Conservation (phyloP, 1,140 invertebrate species). For the Gryon sp. region DNA sequence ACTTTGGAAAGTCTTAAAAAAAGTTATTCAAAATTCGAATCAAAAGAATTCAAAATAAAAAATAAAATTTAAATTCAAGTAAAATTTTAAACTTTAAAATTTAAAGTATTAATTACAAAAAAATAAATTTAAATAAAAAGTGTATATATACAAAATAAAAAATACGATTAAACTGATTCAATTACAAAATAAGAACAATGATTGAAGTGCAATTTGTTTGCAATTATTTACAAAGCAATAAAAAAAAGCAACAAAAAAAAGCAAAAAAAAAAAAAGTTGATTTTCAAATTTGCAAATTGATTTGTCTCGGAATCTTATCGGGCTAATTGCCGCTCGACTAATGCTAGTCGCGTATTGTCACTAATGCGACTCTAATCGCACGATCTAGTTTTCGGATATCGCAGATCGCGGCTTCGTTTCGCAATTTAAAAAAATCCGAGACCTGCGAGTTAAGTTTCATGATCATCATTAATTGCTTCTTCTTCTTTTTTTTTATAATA, state of each 20-base stretch:
- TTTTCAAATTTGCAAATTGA: background rate
- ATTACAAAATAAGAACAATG: too few species aligned
- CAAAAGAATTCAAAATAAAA: background rate
- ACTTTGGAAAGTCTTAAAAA: slow-evolving; percentile 14
- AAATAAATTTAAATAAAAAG: too few species aligned
- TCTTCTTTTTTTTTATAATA: background rate
- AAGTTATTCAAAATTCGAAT: background rate
- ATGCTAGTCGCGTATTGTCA: slow-evolving; percentile 69
- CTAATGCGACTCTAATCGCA: slow-evolving; percentile 41
- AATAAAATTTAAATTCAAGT: background rate
- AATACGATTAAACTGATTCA: too few species aligned
- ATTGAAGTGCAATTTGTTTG: too few species aligned
- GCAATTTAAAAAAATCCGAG: too few species aligned
- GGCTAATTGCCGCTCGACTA: slow-evolving; percentile 55
- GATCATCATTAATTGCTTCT: slow-evolving; percentile 12
- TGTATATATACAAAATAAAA: too few species aligned
- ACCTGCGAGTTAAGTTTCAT: too few species aligned
- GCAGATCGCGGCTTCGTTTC: slow-evolving; percentile 1
- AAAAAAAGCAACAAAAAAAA: background rate
- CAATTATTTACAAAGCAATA: slow-evolving; percentile 22
- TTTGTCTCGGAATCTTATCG: slow-evolving; percentile 44
- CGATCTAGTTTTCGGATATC: slow-evolving; percentile 24
- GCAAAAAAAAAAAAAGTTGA: too few species aligned
- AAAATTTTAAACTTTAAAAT: too few species aligned
- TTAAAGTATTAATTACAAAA: too few species aligned